phyloP scores from a whole-genome alignment of 2,888 invertebrate genomes.

The Tenthredo scrophulariae region DNA sequence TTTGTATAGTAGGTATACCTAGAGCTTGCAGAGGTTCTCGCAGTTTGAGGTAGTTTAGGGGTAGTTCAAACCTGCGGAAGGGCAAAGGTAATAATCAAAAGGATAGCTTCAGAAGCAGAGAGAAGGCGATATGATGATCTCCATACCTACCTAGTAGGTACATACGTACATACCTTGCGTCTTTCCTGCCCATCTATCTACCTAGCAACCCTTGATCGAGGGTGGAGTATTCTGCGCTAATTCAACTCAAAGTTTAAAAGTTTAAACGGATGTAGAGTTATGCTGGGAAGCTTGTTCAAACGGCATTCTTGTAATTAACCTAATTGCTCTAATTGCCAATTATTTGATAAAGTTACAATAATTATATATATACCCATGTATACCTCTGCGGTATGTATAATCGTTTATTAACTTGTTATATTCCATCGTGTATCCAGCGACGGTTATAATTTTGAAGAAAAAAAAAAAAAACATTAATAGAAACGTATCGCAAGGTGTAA shows the following conservation, averaged over 20 bases:
- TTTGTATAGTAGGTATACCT: background rate
- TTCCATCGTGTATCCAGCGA: background rate
- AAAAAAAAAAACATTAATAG: background rate
- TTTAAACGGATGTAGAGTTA: background rate
- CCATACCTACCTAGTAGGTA: background rate
- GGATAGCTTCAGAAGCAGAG: background rate
- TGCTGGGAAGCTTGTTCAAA: background rate
- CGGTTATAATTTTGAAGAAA: background rate
- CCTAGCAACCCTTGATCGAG: background rate
- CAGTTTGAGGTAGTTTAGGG: background rate
- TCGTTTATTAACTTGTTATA: background rate
- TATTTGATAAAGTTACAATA: conserved; percentile 9
- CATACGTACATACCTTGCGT: background rate
- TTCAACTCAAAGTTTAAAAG: conserved; percentile 1
- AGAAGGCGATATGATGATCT: background rate
- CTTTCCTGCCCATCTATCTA: background rate
- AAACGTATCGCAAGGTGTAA: background rate
- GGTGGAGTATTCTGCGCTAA: background rate
- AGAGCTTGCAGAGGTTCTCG: background rate
- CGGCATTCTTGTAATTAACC: background rate
- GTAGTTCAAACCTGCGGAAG: background rate
- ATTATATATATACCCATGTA: background rate
- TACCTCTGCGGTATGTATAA: background rate
- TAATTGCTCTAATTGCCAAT: conserved; percentile 23
- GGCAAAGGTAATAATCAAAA: conserved; percentile 17